A percentile compares a stretch with the other conserved stretches of the same genome.
These are phyloP conservation scores for Odobenus rosmarus DNA, from an alignment of 2,113 vertebrate species.

Conservation along the genomic window DNA sequence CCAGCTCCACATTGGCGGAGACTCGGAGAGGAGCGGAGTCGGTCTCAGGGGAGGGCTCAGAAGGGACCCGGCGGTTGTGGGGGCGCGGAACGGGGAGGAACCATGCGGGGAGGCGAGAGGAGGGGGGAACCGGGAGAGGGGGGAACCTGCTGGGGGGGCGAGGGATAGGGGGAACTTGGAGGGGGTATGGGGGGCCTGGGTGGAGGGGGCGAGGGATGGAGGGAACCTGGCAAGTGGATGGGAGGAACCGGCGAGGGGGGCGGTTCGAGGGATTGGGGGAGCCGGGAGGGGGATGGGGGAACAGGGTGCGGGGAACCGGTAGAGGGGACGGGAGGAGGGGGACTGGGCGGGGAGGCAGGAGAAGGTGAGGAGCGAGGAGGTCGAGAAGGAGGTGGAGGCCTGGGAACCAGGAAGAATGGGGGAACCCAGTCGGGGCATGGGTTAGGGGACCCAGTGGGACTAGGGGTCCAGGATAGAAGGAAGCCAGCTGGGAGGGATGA, in stretches of 20 bases:
- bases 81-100: too few relatives aligned
- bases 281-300: too few relatives aligned
- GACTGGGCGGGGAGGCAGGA: too few relatives aligned
- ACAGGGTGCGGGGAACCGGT: too few relatives aligned
- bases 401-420: neutral
- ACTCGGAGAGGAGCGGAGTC: neutral
- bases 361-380: too few relatives aligned
- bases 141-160: too few relatives aligned
- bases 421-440: neutral
- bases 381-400: neutral
- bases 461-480: neutral
- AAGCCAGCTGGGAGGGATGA: neutral
- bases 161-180: rapidly evolving
- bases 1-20: neutral
- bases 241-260: too few relatives aligned
- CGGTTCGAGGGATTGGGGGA: too few relatives aligned
- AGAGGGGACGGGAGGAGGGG: too few relatives aligned
- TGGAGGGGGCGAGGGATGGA: neutral
- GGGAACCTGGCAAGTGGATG: neutral
- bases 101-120: rapidly evolving
- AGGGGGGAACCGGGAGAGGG: neutral
- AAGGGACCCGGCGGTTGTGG: rapidly evolving
- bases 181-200: neutral
- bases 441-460: neutral
- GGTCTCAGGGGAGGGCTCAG: neutral